Evolutionary conservation across 2,888 invertebrate species (phyloP).

Genomic region (Pycnomerus fuliginosus): DNA sequence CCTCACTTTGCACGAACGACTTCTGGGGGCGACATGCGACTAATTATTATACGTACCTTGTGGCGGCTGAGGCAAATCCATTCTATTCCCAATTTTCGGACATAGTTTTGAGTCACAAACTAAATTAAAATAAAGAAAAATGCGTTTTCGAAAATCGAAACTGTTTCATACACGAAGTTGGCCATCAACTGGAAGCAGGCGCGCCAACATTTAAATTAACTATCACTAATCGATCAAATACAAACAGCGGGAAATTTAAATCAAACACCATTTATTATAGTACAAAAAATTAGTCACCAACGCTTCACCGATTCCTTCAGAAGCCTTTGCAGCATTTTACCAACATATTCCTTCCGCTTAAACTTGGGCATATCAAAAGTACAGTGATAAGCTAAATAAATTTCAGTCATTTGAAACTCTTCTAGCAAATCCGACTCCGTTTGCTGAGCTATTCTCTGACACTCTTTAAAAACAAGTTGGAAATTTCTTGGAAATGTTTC

Average conservation of each 20-base stretch:
- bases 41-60: slow-evolving; percentile 65
- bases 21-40: too few relatives aligned
- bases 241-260: too few relatives aligned
- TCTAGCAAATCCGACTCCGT: slow-evolving; percentile 35
- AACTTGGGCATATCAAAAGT: not conserved
- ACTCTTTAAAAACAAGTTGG: slow-evolving; percentile 41
- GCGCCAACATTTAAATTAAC: too few relatives aligned
- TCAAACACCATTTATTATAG: too few relatives aligned
- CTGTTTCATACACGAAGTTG: slow-evolving; percentile 1
- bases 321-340: too few relatives aligned
- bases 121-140: slow-evolving; percentile 1
- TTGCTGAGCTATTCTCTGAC: slow-evolving; percentile 43
- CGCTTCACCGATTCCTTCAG: too few relatives aligned
- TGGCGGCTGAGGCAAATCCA: slow-evolving; percentile 61
- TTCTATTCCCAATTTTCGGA: slow-evolving; percentile 31
- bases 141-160: not conserved
- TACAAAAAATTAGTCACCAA: too few relatives aligned
- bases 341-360: too few relatives aligned
- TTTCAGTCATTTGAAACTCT: slow-evolving; percentile 40
- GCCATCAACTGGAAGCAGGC: too few relatives aligned
- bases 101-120: slow-evolving; percentile 6
- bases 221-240: too few relatives aligned
- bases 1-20: slow-evolving; percentile 27
- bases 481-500: slow-evolving; percentile 38
- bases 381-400: slow-evolving; percentile 32